These are phyloP conservation scores for Glossophaga mutica DNA, from an alignment of 2,797 vertebrate species.

Conservation along the genomic window DNA sequence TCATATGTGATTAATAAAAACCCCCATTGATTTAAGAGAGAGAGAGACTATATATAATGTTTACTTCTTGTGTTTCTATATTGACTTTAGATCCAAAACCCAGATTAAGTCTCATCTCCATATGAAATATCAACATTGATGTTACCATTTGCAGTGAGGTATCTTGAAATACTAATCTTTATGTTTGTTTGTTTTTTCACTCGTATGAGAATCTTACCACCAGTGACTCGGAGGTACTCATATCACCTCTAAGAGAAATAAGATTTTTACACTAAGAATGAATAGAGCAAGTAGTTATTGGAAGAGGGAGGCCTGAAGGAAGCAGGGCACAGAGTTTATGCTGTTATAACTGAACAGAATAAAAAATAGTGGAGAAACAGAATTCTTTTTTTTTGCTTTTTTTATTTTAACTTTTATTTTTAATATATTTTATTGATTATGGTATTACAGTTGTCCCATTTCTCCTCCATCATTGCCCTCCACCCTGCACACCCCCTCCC, in stretches of 20 bases:
- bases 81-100: neutral
- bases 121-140: neutral
- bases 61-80: neutral
- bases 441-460: too few relatives aligned
- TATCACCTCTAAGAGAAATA: neutral
- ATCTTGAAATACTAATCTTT: neutral
- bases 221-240: neutral
- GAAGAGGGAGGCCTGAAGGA: neutral
- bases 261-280: neutral
- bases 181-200: neutral
- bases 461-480: too few relatives aligned
- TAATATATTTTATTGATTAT: too few relatives aligned
- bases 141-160: neutral
- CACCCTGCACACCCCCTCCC: too few relatives aligned
- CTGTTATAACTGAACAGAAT: neutral
- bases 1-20: neutral
- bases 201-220: neutral
- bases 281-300: neutral
- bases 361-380: neutral
- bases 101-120: neutral
- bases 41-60: neutral
- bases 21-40: neutral
- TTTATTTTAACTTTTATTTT: too few relatives aligned
- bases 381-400: too few relatives aligned
- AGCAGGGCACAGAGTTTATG: neutral